These are phyloP conservation scores for Liparis tanakae DNA, from an alignment of 2,797 vertebrate species.

Conservation along the genomic window DNA sequence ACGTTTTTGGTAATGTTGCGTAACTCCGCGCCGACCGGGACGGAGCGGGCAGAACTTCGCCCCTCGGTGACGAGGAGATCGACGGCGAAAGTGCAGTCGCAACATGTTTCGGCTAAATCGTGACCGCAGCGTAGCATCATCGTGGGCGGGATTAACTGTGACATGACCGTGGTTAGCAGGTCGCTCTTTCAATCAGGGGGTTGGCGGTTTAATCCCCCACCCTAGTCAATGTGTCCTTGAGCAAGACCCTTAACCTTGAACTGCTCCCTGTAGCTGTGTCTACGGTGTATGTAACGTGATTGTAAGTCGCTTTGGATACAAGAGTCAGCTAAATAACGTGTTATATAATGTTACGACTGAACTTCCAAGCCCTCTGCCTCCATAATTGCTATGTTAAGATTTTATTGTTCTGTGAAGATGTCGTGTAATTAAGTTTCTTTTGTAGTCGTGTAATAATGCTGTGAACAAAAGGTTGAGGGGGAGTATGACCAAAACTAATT, in stretches of 20 bases:
- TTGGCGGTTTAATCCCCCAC: no score
- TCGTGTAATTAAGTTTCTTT: background rate
- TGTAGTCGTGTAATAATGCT: background rate
- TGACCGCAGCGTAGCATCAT: background rate
- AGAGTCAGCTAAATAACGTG: no score
- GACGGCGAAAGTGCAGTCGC: background rate
- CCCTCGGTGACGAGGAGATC: conserved; percentile 9
- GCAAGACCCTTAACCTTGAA: no score
- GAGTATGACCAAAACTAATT: conserved; percentile 5
- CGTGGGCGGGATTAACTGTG: background rate
- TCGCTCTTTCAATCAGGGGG: no score
- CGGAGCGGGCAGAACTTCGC: background rate
- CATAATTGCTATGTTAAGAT: background rate
- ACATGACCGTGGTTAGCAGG: no score
- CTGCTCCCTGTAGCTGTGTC: no score
- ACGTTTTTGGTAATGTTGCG: conserved; percentile 19
- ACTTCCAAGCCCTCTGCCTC: background rate
- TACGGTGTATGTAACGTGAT: no score
- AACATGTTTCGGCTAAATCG: background rate
- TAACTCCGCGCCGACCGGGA: conserved; percentile 9
- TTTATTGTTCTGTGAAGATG: no score
- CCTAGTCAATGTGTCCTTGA: no score
- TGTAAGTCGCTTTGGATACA: no score
- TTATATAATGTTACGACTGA: no score
- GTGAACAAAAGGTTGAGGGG: no score